phyloP scores from a whole-genome alignment of 2,888 invertebrate species.

The Autographa gamma region DNA sequence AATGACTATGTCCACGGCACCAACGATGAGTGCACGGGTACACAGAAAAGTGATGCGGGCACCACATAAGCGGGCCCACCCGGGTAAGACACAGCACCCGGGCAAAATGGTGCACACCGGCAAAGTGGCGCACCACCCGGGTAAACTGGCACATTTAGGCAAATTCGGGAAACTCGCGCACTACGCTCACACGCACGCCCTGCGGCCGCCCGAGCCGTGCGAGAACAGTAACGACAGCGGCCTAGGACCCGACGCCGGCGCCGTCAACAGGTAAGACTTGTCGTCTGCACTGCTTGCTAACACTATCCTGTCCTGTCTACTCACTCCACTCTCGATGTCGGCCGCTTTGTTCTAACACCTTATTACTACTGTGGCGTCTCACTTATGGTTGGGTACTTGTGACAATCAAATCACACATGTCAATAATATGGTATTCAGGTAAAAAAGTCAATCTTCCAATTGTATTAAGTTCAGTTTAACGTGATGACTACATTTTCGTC shows the following conservation, averaged over 20 bases:
- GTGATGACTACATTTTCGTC: not conserved
- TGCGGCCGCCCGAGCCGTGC: constrained; percentile 90
- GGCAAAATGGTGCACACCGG: constrained; percentile 83
- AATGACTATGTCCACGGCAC: constrained; percentile 92
- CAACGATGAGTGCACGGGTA: constrained; percentile 91
- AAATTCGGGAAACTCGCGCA: constrained; percentile 81
- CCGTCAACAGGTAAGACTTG: constrained; percentile 81
- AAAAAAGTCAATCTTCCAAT: not conserved
- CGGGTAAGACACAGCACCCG: constrained; percentile 82
- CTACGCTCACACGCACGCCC: constrained; percentile 83
- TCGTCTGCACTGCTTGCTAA: constrained; percentile 44
- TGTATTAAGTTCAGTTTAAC: not conserved
- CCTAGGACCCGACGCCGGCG: constrained; percentile 95
- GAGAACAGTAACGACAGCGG: constrained; percentile 97
- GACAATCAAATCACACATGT: not conserved
- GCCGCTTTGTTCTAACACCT: constrained; percentile 1
- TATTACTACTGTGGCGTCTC: constrained; percentile 2
- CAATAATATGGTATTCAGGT: not conserved
- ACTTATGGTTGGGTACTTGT: constrained; percentile 4
- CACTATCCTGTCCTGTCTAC: constrained; percentile 29
- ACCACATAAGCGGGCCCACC: constrained; percentile 89
- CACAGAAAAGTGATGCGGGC: constrained; percentile 91
- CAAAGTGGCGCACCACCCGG: constrained; percentile 73
- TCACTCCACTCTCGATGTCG: not conserved
- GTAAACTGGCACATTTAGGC: constrained; percentile 73